Percentiles rank a stretch among this genome's conserved stretches.
These are phyloP conservation scores for Nothoprocta pentlandii DNA, from an alignment of 2,113 vertebrate species.

Conservation along the genomic window DNA sequence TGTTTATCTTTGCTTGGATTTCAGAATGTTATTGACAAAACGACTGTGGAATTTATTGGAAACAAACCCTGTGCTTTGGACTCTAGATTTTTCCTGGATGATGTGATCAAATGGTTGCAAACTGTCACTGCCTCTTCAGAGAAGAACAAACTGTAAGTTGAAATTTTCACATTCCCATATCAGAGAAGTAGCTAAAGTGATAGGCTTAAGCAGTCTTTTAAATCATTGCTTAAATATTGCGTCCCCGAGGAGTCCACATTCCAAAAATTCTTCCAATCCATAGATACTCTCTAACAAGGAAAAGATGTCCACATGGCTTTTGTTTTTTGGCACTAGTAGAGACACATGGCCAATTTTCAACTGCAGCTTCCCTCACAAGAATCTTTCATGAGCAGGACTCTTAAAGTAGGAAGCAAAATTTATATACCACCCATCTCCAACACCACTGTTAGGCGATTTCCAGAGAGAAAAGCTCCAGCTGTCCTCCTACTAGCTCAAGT, in stretches of 20 bases:
- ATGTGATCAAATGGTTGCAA: background rate
- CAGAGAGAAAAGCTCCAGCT: background rate
- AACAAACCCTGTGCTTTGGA: background rate
- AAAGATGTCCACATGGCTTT: fast-evolving
- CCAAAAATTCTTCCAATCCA: background rate
- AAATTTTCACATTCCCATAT: background rate
- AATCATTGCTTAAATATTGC: background rate
- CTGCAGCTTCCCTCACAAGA: background rate
- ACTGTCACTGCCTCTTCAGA: background rate
- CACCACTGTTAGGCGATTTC: background rate
- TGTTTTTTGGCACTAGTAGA: background rate
- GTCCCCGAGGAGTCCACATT: background rate
- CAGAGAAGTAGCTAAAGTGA: background rate
- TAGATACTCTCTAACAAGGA: background rate
- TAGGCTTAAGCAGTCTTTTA: background rate
- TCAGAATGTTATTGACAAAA: background rate
- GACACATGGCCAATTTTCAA: background rate
- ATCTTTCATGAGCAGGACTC: background rate
- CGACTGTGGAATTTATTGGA: background rate
- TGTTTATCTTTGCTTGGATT: background rate
- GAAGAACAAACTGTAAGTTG: background rate
- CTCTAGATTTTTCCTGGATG: background rate
- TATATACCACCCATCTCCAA: background rate
- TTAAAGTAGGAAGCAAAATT: background rate
- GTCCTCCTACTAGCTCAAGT: background rate